Evolutionary conservation across 2,113 vertebrate species (phyloP), one percentile per base, ranked within the genome.

Genomic region (Megaleporinus macrocephalus): DNA sequence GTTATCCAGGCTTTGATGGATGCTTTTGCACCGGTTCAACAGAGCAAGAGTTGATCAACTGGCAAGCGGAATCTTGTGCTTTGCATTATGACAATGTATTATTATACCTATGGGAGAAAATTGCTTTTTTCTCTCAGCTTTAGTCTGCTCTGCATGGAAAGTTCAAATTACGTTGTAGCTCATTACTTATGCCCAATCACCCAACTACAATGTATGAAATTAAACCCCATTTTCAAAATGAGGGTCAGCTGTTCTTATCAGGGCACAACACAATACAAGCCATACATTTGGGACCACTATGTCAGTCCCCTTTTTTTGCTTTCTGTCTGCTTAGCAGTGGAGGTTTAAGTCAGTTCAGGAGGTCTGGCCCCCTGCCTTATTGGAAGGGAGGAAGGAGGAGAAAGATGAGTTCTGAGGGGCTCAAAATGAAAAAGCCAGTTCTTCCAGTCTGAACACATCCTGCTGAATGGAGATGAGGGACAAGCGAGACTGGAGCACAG

Each of bases 381-480:
- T 76, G 65, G 36, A 76, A 76, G 20, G 24, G 44, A 73, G 57
- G 27, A 65, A 49, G 41, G 18, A 41, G 61, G 49, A 55, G 18
- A 69, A 76, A 59, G 75, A 57, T 41, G 30, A 70, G 80, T 49
- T 57, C 53, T 33, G 24, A 47, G 27, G 66, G 55, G 36, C 41
- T 41, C 22, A n/a, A 80, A 75, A 79, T 49, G 55, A 73, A 73
- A 72, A 24, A 3, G 44, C 1, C 66, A 20, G 24, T 22, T 41
- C 73, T 15, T 49, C 4, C 26, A 53, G 61, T 63, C 53, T 26
- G 30, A 62, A 57, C 49, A 76, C 72, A 75, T 63, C n/a, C 44
- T 36, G 30, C 55, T 30, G 57, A 69, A 76, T 70, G 57, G 53
- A 70, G 36, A 77, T 77, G 65, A 77, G 41, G 65, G 30, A 68